Evolutionary conservation across 2,888 invertebrate species (phyloP), one percentile per base, ranked within the genome.

Genomic region (Zygogramma bicolorata): DNA sequence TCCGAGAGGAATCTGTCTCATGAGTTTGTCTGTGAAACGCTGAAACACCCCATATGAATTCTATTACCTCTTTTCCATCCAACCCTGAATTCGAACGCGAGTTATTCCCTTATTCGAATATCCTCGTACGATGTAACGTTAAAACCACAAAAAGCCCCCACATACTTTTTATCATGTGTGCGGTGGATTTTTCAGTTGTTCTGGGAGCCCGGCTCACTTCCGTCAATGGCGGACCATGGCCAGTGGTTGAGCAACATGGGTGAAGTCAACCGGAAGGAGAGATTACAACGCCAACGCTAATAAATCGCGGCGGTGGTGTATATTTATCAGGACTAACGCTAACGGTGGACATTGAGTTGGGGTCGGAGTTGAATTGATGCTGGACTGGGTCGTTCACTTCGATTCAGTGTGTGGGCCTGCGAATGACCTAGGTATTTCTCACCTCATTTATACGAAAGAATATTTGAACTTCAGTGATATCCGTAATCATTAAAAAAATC

Each of bases 241-340:
- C 46, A 29, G 27, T 63, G 29, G 22, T 53, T 27, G 70, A 73
- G 66, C 71, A 68, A 69, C 65, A 61, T 80, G 78, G 74, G 81
- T 80, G 81, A 82, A 84, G 81, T 83, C 83, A 80, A 82, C 82
- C 83, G 84, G 84, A 85, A 85, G 83, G 84, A 81, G 79, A 84
- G 85, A 85, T 85, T 85, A 84, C 83, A 81, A 81, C 80, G 80
- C 83, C 83, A 82, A 84, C 83, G 81, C 79, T 81, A 82, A 85
- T 53, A 27, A 53, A 53, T 53, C 53, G 53, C 27, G 18, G 3
- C 20, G 46, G 18, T 20, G 27, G 53, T 53, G 53, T 53, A 53
- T 53, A 53, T 53, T 53, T 53, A 53, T 53, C 53, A 53, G 53
- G 53, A 53, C 53, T 53, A 53, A 15, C 27, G 25, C 53, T 53